Percentiles rank a stretch among this genome's conserved stretches.
Conservation (phyloP, 2,888 invertebrate genomes). For the Leucania comma region DNA sequence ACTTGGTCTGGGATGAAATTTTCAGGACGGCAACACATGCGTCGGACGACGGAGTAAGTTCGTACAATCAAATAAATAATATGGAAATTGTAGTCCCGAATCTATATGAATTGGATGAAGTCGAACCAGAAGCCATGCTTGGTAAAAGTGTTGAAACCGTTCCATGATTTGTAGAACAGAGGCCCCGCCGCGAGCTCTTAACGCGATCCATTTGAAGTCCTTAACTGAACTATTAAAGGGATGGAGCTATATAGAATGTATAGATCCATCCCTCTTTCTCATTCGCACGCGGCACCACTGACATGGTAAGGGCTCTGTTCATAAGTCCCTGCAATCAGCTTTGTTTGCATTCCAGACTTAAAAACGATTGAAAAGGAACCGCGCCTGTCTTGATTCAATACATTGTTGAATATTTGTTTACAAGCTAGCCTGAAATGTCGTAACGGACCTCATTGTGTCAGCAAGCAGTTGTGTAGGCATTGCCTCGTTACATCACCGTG, state of each 20-base stretch:
- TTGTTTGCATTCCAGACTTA: constrained; percentile 18
- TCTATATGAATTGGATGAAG: constrained; percentile 9
- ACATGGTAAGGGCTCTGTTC: too few relatives aligned
- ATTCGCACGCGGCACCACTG: too few relatives aligned
- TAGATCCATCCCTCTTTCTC: too few relatives aligned
- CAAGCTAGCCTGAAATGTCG: constrained; percentile 50
- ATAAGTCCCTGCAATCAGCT: neutral
- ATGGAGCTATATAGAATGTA: too few relatives aligned
- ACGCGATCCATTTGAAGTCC: too few relatives aligned
- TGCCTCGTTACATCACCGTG: constrained; percentile 54
- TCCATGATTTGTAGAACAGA: too few relatives aligned
- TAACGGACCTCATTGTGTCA: constrained; percentile 64
- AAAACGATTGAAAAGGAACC: constrained; percentile 19
- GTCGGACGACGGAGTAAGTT: constrained; percentile 23
- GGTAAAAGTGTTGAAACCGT: neutral
- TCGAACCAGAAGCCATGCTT: neutral
- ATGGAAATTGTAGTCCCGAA: constrained; percentile 20
- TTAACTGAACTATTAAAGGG: too few relatives aligned
- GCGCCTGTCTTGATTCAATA: constrained; percentile 41
- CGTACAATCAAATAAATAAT: constrained; percentile 32
- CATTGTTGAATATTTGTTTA: constrained; percentile 64
- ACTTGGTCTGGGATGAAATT: constrained; percentile 63
- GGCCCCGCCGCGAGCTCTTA: too few relatives aligned
- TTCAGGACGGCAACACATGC: constrained; percentile 60
- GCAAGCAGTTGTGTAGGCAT: constrained; percentile 50